These are phyloP conservation scores for Agrenia bidenticulata DNA, from an alignment of 2,888 invertebrate species.

Conservation along the genomic window DNA sequence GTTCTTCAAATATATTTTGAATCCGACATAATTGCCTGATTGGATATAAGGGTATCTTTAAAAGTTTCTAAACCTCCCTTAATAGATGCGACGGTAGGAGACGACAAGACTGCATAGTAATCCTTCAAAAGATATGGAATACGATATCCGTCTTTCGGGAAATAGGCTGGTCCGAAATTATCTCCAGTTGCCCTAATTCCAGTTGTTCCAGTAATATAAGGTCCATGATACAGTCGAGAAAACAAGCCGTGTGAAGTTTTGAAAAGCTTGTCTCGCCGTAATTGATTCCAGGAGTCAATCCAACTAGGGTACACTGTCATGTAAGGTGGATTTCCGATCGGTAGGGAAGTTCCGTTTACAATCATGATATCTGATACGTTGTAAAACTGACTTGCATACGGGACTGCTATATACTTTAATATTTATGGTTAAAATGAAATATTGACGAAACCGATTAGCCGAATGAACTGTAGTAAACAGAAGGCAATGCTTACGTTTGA, in stretches of 20 bases:
- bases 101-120: not conserved
- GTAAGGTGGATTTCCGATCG: conserved; percentile 75
- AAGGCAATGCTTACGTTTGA: not conserved
- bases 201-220: conserved; percentile 45
- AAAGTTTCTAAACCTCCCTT: no score
- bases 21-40: no score
- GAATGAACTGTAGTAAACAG: not conserved
- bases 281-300: conserved; percentile 81
- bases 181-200: not conserved
- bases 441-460: not conserved
- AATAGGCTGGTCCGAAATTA: conserved; percentile 21
- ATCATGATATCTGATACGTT: conserved; percentile 32
- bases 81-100: not conserved
- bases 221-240: conserved; percentile 69
- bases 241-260: conserved; percentile 82
- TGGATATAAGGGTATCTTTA: no score
- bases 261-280: conserved; percentile 71
- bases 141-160: not conserved
- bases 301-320: conserved; percentile 78
- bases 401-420: conserved; percentile 61
- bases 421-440: not conserved
- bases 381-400: conserved; percentile 19
- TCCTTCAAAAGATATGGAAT: conserved; percentile 1
- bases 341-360: conserved; percentile 25
- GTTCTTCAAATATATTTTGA: no score